Evolutionary conservation across 2,888 invertebrate genomes (phyloP), one percentile per base, ranked within the genome.

Genomic region (Mythimna pallens): DNA sequence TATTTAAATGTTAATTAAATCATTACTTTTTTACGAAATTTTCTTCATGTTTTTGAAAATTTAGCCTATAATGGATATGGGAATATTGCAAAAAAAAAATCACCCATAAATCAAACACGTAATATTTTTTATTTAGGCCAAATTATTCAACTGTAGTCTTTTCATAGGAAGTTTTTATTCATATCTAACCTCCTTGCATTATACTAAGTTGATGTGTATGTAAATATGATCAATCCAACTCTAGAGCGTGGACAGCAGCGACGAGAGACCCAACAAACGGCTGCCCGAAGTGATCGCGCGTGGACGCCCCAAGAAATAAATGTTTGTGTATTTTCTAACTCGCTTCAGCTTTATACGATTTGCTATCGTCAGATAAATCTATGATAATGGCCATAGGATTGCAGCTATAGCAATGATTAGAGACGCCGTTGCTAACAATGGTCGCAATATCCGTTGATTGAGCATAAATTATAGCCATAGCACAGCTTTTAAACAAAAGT

Each of bases 301-400:
- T 81, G 91, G 91, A 81, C 93, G 96, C 20, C 93, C 95, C 87
- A 96, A 96, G 93, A 96, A 96, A 95, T 96, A 96, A 93, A 95
- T 94, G 95, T 96, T 92, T 89, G 95, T 95, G 83, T 87, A 87
- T 88, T 80, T 84, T 82, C 77, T 73, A 80, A 73, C 58, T 82
- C 70, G 81, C 81, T 84, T 81, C 71, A 36, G 61, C 54, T 61
- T 57, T 3, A 14, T 1, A n/a, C 20, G 9, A 22, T 22, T 36
- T 57, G 73, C n/a, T 80, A 52, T 47, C 52, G 36, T 73, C 73
- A 73, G 63, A 59, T 76, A 61, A 8, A 54, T 75, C 47, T 70
- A 22, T 9, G 2, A 36, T 14, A 47, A 47, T 47, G 6, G 20
- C 43, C 14, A 14, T 43, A 43, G 14, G 3, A 12, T 14, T 12